phyloP scores from a whole-genome alignment of 2,113 vertebrate species.

The Xiphias gladius region DNA sequence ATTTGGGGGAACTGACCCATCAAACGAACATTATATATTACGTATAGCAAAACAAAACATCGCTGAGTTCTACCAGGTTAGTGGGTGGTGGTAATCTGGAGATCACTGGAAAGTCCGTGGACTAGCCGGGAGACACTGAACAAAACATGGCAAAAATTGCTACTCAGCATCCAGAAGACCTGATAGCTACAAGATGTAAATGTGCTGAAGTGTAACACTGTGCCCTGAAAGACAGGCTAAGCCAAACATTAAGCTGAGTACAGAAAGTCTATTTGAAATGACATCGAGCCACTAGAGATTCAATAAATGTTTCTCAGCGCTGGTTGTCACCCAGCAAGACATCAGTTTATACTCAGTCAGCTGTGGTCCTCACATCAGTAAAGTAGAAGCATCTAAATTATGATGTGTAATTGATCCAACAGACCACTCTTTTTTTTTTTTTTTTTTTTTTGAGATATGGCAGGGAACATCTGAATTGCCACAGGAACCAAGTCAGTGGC shows the following conservation, averaged over 20 bases:
- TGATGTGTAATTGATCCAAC: conserved; percentile 8
- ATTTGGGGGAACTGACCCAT: background rate
- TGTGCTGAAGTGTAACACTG: background rate
- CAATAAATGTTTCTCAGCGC: background rate
- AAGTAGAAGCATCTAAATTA: background rate
- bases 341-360: background rate
- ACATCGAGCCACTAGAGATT: background rate
- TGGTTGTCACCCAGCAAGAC: background rate
- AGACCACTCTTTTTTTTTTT: too few relatives aligned
- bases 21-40: background rate
- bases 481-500: conserved; percentile 38
- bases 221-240: background rate
- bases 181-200: background rate
- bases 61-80: background rate
- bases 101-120: background rate
- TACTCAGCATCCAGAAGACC: background rate
- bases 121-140: background rate
- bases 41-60: background rate
- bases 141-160: too few relatives aligned
- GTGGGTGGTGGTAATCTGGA: background rate
- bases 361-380: background rate
- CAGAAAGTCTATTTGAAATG: background rate
- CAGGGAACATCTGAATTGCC: conserved; percentile 27
- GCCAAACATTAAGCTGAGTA: background rate
- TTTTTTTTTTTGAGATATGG: conserved; percentile 18